Evolutionary conservation across 1,140 invertebrate genomes (phyloP).

Genomic region (Drosophila busckii): DNA sequence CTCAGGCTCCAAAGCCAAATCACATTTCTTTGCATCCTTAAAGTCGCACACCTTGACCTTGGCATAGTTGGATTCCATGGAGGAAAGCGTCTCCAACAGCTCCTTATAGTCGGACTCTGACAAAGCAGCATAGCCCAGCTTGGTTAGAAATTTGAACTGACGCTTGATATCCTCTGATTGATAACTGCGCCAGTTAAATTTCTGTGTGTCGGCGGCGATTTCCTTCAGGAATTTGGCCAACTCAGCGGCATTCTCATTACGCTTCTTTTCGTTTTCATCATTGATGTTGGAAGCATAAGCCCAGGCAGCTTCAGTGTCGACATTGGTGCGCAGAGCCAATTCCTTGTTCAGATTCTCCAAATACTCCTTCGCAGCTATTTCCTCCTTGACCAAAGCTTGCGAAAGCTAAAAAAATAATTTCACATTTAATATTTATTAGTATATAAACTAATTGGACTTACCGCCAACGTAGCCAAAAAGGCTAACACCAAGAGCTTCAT

Average conservation of each 20-base stretch:
- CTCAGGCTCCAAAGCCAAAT: constrained; percentile 88
- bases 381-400: constrained; percentile 78
- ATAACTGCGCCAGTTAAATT: constrained; percentile 83
- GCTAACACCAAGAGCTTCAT: constrained; percentile 60
- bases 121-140: constrained; percentile 85
- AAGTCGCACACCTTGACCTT: constrained; percentile 89
- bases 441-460: constrained; percentile 30
- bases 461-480: constrained; percentile 57
- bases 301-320: constrained; percentile 82
- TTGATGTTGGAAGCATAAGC: constrained; percentile 87
- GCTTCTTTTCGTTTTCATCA: constrained; percentile 83
- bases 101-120: constrained; percentile 83
- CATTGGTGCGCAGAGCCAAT: constrained; percentile 81
- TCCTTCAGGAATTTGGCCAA: constrained; percentile 75
- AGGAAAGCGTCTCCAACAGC: constrained; percentile 83
- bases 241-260: constrained; percentile 78
- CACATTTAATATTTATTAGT: not conserved
- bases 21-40: constrained; percentile 84
- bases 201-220: constrained; percentile 80
- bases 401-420: constrained; percentile 26
- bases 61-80: constrained; percentile 89
- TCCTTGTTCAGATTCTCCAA: constrained; percentile 82
- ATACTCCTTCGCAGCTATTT: constrained; percentile 82
- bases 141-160: constrained; percentile 84
- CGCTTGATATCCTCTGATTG: constrained; percentile 82